These are phyloP conservation scores for Rhinoraja longicauda DNA, from an alignment of 2,797 vertebrate species.

Conservation along the genomic window DNA sequence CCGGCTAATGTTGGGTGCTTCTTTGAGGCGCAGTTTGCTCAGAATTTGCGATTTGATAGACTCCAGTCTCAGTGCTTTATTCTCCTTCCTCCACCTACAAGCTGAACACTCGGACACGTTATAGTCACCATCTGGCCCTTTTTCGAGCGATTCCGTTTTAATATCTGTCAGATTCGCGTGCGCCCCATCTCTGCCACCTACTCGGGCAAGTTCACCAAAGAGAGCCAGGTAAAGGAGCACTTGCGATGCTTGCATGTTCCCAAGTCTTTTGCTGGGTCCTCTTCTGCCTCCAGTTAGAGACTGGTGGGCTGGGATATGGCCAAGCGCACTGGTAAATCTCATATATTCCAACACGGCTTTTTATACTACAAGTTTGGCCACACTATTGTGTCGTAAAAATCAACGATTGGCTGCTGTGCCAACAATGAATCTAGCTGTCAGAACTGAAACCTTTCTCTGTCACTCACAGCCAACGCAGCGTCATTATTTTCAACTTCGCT, in stretches of 20 bases:
- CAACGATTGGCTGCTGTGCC: slow-evolving; percentile 87
- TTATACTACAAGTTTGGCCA: slow-evolving; percentile 90
- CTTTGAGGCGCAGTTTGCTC: slow-evolving; percentile 93
- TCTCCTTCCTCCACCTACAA: slow-evolving; percentile 89
- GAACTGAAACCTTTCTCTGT: slow-evolving; percentile 73
- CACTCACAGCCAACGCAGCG: slow-evolving; percentile 65
- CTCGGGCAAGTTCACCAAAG: slow-evolving; percentile 70
- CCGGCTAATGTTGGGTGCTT: slow-evolving; percentile 94
- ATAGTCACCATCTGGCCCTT: slow-evolving; percentile 53
- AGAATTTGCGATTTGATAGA: slow-evolving; percentile 94
- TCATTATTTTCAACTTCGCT: slow-evolving; percentile 58
- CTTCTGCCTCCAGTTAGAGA: slow-evolving; percentile 47
- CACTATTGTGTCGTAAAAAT: slow-evolving; percentile 83
- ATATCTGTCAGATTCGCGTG: slow-evolving; percentile 59
- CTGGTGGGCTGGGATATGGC: slow-evolving; percentile 58
- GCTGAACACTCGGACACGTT: slow-evolving; percentile 64
- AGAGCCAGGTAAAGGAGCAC: slow-evolving; percentile 69
- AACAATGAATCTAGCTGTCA: slow-evolving; percentile 91
- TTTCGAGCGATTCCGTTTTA: slow-evolving; percentile 63
- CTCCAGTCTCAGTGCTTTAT: slow-evolving; percentile 85
- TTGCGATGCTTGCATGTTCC: slow-evolving; percentile 73
- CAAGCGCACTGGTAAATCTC: slow-evolving; percentile 78
- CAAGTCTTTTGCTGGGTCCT: slow-evolving; percentile 52
- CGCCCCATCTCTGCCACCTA: slow-evolving; percentile 50
- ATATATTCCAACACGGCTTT: slow-evolving; percentile 85